Evolutionary conservation across 2,797 vertebrate species (phyloP).

Genomic region (Euthynnus affinis): DNA sequence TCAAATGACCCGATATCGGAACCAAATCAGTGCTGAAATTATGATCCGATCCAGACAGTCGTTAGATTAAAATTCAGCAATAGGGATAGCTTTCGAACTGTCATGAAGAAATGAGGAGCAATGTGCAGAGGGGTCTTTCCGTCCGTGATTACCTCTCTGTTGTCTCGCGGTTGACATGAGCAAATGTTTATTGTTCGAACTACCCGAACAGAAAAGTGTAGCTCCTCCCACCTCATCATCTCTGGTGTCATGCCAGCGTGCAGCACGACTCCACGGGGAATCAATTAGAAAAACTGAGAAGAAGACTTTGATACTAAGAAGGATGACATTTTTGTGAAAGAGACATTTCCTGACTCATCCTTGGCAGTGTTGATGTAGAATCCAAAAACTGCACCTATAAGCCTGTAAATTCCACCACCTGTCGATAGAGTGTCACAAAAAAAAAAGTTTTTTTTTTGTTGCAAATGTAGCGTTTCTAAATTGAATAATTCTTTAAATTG

Average conservation of each 20-base stretch:
- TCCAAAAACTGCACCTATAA: slow-evolving; percentile 45
- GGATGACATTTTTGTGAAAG: slow-evolving; percentile 38
- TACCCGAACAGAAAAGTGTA: slow-evolving; percentile 2
- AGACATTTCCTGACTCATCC: slow-evolving; percentile 34
- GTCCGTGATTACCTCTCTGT: not conserved
- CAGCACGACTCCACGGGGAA: slow-evolving; percentile 42
- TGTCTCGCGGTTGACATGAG: slow-evolving; percentile 6
- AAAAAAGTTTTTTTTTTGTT: not conserved
- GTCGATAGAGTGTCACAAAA: not conserved
- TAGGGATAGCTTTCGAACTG: not conserved
- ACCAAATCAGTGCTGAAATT: not conserved
- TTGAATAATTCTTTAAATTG: slow-evolving; percentile 42
- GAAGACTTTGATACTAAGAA: slow-evolving; percentile 48
- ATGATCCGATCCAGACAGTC: not conserved
- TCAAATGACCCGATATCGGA: slow-evolving; percentile 23
- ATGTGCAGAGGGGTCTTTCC: not conserved
- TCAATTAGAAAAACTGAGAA: slow-evolving; percentile 62
- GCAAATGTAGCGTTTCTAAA: not conserved
- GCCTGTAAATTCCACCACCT: slow-evolving; percentile 23
- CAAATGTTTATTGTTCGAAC: slow-evolving; percentile 34
- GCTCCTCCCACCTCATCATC: slow-evolving; percentile 18
- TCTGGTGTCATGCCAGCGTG: slow-evolving; percentile 46
- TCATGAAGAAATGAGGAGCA: not conserved
- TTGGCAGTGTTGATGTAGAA: slow-evolving; percentile 45
- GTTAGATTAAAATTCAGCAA: slow-evolving; percentile 15